Conservation (phyloP, 2,888 invertebrate species). For the Melitaea athalia region DNA sequence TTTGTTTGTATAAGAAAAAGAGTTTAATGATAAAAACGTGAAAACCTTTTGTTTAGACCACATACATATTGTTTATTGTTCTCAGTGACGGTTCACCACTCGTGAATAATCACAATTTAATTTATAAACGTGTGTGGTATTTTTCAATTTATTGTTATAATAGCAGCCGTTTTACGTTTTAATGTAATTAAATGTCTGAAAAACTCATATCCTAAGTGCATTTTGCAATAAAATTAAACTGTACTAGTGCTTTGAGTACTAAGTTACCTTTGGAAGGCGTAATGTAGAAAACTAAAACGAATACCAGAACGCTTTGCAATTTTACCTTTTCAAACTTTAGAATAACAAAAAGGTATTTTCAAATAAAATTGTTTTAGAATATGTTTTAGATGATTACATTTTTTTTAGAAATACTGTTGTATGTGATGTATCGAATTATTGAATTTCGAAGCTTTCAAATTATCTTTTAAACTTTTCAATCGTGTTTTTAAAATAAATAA, state of each 20-base stretch:
- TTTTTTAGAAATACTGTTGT: too few relatives aligned
- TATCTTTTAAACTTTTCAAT: too few relatives aligned
- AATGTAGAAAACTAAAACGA: slow-evolving; percentile 17
- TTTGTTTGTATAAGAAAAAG: too few relatives aligned
- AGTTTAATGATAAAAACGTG: too few relatives aligned
- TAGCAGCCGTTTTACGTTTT: background rate
- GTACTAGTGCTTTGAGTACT: slow-evolving; percentile 16
- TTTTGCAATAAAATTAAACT: slow-evolving; percentile 24
- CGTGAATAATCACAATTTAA: background rate
- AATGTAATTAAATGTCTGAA: slow-evolving; percentile 14
- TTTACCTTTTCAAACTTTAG: background rate
- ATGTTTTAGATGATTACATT: too few relatives aligned
- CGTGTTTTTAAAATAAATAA: too few relatives aligned
- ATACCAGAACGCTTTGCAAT: background rate
- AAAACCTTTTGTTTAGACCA: too few relatives aligned
- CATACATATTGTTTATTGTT: background rate
- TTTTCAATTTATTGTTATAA: background rate
- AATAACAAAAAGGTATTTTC: background rate
- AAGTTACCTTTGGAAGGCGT: slow-evolving; percentile 15
- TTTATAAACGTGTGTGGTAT: background rate
- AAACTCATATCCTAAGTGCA: slow-evolving; percentile 16
- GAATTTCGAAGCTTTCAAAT: too few relatives aligned
- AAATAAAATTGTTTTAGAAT: too few relatives aligned
- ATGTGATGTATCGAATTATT: too few relatives aligned
- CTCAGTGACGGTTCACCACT: background rate